phyloP scores from a whole-genome alignment of 2,888 invertebrate species.

The Cheilosia vernalis region DNA sequence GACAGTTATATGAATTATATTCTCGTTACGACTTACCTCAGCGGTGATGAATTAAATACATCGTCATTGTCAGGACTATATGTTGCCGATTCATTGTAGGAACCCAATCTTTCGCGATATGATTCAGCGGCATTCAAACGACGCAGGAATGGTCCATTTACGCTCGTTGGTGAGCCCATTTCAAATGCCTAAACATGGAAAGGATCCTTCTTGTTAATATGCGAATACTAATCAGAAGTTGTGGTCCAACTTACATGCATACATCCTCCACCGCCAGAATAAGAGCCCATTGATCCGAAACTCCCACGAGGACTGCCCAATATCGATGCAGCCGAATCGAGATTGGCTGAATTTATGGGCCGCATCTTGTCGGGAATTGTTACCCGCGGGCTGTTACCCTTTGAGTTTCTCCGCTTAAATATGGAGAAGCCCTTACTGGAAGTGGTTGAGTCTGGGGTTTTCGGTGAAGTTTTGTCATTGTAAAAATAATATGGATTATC shows the following conservation, averaged over 20 bases:
- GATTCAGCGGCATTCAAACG: conserved; percentile 77
- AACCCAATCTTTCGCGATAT: conserved; percentile 82
- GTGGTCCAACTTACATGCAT: conserved; percentile 78
- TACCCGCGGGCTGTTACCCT: conserved; percentile 81
- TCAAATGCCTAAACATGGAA: conserved; percentile 58
- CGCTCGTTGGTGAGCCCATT: conserved; percentile 61
- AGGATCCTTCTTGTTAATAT: not conserved
- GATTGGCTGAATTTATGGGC: conserved; percentile 82
- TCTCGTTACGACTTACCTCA: conserved; percentile 79
- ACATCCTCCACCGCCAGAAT: conserved; percentile 74
- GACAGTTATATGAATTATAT: not conserved
- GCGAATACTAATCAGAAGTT: conserved; percentile 78
- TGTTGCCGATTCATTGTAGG: conserved; percentile 81
- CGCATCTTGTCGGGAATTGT: conserved; percentile 80
- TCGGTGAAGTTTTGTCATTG: conserved; percentile 83
- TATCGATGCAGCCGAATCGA: conserved; percentile 81
- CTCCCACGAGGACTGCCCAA: conserved; percentile 82
- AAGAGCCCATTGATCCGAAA: conserved; percentile 81
- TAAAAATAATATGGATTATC: conserved; percentile 83
- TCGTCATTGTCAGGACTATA: conserved; percentile 81
- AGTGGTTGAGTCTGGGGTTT: conserved; percentile 82
- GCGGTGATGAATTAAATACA: conserved; percentile 80
- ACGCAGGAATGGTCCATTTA: conserved; percentile 54
- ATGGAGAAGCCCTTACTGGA: conserved; percentile 81
- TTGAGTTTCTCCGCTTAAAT: conserved; percentile 82